Evolutionary conservation across 2,113 vertebrate species (phyloP), one percentile per base, ranked within the genome.

Genomic region (Daboia siamensis): DNA sequence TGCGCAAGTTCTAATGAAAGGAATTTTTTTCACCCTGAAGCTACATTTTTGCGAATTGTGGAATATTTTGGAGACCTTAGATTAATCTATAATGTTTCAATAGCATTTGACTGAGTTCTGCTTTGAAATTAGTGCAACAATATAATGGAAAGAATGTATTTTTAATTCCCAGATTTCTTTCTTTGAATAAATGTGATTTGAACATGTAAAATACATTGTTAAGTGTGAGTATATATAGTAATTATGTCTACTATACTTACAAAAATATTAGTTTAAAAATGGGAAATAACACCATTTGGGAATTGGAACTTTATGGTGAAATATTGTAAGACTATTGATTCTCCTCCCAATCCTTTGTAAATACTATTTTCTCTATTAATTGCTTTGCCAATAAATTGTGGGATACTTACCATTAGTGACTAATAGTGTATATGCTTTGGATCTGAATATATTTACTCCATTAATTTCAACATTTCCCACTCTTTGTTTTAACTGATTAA

Each of bases 401-500:
- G 94, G 90, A 92, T 95, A 93, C 90, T 57, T 95, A 57, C 52
- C 23, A 61, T 87, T 91, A 94, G 51, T 90, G 55, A 26, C 57
- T 48, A n/a, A 93, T 89, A 88, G 92, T 57, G 84, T 61, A 69
- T 69, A 87, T 23, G 61, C 80, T 95, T 94, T 95, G 33, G 64
- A 93, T 94, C 91, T 93, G 55, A 89, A 59, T 93, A 52, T 88
- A 24, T 88, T 94, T 96, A 64, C 69, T 93, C 17, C 86, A 91
- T 94, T 91, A 21, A 39, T 88, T 61, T 95, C 90, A 88, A 90
- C 86, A 93, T 88, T 91, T 92, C 56, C 20, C 87, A 91, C 92
- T 94, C 93, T 13, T 94, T 95, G 74, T 94, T 92, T 93, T 74
- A 91, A 93, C 87, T 93, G 91, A 85, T 94, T 94, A 96, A 95